Conservation (phyloP, 2,797 vertebrate species). For the Bradypus variegatus region DNA sequence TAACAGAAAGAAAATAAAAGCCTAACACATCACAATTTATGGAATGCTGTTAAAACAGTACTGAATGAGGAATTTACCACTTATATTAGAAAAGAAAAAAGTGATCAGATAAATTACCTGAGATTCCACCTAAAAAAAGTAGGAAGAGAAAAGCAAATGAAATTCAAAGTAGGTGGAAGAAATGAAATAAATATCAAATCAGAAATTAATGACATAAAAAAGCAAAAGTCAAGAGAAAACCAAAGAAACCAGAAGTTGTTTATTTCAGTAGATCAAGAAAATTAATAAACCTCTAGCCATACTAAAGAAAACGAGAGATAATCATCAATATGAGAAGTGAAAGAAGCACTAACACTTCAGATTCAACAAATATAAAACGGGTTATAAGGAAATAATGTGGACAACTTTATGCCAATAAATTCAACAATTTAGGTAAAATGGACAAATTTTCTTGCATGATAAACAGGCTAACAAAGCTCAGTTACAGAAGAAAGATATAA, state of each 20-base stretch:
- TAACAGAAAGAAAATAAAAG: no score
- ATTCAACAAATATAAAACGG: neutral
- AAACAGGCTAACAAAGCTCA: no score
- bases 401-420: neutral
- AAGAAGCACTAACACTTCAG: neutral
- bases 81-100: no score
- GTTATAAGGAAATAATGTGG: neutral
- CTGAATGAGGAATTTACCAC: no score
- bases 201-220: neutral
- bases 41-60: no score
- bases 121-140: no score
- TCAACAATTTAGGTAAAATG: neutral
- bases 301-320: neutral
- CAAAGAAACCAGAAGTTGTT: neutral
- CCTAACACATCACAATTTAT: no score
- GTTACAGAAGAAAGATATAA: neutral
- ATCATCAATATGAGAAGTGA: neutral
- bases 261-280: neutral
- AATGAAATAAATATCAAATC: no score
- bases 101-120: no score
- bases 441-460: neutral
- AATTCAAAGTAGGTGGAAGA: no score
- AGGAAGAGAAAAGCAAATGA: no score
- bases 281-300: neutral
- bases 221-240: neutral